These are phyloP conservation scores for Colletes gigas DNA, from an alignment of 1,140 invertebrate genomes.

Conservation along the genomic window DNA sequence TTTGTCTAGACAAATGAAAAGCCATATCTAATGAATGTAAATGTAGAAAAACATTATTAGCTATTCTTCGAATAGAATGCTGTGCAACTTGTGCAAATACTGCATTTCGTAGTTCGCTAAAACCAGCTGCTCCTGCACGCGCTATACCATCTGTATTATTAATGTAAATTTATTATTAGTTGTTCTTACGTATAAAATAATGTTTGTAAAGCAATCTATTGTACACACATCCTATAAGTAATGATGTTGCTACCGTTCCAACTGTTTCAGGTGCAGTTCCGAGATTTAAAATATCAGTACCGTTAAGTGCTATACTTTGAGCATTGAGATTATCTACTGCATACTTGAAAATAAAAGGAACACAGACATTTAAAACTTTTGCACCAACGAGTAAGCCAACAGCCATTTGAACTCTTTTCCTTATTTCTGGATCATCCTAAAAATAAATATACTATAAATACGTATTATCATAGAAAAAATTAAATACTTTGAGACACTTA, in stretches of 20 bases:
- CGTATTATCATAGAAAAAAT: slow-evolving; percentile 9
- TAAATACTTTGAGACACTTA: slow-evolving; percentile 71
- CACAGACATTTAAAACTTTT: slow-evolving; percentile 94
- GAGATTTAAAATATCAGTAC: slow-evolving; percentile 84
- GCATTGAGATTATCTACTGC: slow-evolving; percentile 94
- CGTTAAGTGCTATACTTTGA: slow-evolving; percentile 75
- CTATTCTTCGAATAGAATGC: slow-evolving; percentile 96
- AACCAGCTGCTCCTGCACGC: slow-evolving; percentile 92
- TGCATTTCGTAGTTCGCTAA: slow-evolving; percentile 98
- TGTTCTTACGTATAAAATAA: not conserved
- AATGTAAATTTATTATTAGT: not conserved
- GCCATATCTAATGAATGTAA: slow-evolving; percentile 96
- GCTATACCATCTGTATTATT: slow-evolving; percentile 92
- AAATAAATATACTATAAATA: slow-evolving; percentile 51
- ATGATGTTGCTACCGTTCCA: slow-evolving; percentile 87
- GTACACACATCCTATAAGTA: slow-evolving; percentile 95
- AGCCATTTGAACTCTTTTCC: slow-evolving; percentile 92
- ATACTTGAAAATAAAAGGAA: slow-evolving; percentile 99
- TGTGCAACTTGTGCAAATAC: slow-evolving; percentile 99
- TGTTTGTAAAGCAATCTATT: slow-evolving; percentile 6
- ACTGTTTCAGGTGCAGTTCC: slow-evolving; percentile 87
- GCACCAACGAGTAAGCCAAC: slow-evolving; percentile 90
- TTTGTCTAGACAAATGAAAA: slow-evolving; percentile 97
- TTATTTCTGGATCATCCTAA: slow-evolving; percentile 90
- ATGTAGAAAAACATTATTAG: slow-evolving; percentile 98